Conservation (phyloP, 2,113 vertebrate genomes). For the Plecturocebus donacophilus region DNA sequence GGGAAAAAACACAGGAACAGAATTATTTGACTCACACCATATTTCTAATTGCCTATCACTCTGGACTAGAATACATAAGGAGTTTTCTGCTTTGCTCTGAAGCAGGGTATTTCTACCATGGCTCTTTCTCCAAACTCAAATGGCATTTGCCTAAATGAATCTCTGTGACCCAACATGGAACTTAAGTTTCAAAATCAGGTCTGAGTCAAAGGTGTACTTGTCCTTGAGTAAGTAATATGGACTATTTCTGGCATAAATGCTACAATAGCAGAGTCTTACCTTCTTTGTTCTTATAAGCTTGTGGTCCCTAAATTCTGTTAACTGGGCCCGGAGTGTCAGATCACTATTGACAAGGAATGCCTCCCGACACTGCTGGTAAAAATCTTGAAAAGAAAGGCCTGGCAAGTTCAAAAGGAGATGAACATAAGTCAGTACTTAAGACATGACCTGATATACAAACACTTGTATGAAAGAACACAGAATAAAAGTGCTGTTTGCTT, state of each 20-base stretch:
- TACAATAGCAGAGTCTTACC: conserved; percentile 80
- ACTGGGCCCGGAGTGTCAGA: conserved; percentile 95
- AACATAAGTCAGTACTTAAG: not conserved
- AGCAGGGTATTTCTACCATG: not conserved
- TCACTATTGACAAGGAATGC: conserved; percentile 98
- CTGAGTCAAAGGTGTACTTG: not conserved
- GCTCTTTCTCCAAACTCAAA: not conserved
- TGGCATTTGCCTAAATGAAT: not conserved
- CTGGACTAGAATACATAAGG: not conserved
- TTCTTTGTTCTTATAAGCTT: conserved; percentile 96
- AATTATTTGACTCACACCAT: not conserved
- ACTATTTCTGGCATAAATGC: not conserved
- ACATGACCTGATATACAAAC: not conserved
- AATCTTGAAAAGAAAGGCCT: conserved; percentile 99
- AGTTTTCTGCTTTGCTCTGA: not conserved
- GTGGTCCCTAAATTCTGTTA: conserved; percentile 98
- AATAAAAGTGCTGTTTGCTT: not conserved
- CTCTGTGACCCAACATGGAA: not conserved
- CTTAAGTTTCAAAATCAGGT: not conserved
- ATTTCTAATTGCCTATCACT: not conserved
- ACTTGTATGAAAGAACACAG: not conserved
- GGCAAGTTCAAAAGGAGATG: not conserved
- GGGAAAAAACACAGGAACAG: not conserved
- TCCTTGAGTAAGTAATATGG: not conserved
- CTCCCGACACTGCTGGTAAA: conserved; percentile 98